Evolutionary conservation across 92 coral and sea anemone genomes (phyloP), one percentile per base, ranked within the genome.

Genomic region (Phymanthus crucifer): DNA sequence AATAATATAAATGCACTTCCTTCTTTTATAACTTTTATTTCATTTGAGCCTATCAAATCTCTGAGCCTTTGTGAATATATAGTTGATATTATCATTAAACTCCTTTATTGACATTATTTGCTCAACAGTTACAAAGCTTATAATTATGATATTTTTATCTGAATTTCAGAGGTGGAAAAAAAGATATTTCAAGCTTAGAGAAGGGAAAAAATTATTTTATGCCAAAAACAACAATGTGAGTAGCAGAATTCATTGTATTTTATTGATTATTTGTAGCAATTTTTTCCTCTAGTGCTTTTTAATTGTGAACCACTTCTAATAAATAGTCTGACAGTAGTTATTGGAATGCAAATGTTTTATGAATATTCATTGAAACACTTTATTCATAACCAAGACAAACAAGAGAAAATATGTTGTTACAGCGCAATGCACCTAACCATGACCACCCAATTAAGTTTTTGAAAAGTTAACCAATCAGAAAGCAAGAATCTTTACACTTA

Each of bases 91-190:
- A 21, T 54, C 34, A 27, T 26, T 61, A 24, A 61, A 61, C 32
- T 23, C 26, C 9, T 10, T 6, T 24, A 16, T 61, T 7, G 16
- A 27, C 35, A 24, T 61, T 61, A 7, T 61, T 61, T 61, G 32
- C 13, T 24, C 68, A 24, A 27, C 68, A 61, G 32, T 61, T 61
- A 61, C 34, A 61, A 61, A 27, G 10, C 32, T 61, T 1, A 1
- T 61, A 26, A 6, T 61, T 61, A 27, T 61, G 4, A 9, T 61
- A 61, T 61, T 61, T 27, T 54, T 77, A 43, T 76, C 13, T 56
- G 58, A 34, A 69, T 61, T 71, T 48, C 86, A 96, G 99, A 87
- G 99, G 77, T 96, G 99, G 99, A 93, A 96, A 74, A 96, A 87
- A 81, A 83, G 94, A 47, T 96, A 96, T 78, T 96, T 96, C 83